phyloP scores from a whole-genome alignment of 2,113 vertebrate genomes.

The Isurus oxyrinchus region DNA sequence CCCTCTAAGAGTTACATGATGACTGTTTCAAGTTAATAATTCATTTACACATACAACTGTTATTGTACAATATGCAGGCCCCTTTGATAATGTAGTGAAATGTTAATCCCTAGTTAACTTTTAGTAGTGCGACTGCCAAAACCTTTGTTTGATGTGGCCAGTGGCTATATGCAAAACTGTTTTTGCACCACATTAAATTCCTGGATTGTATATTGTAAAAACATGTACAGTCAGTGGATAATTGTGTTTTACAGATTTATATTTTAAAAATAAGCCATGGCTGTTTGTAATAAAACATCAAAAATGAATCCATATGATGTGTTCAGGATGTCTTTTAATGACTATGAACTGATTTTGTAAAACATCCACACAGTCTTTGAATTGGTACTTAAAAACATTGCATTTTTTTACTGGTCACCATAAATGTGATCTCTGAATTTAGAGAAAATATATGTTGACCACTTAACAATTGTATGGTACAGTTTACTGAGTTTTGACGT shows the following conservation, averaged over 20 bases:
- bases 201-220: slow-evolving; percentile 54
- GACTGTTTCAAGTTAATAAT: slow-evolving; percentile 59
- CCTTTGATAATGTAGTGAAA: slow-evolving; percentile 44
- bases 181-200: slow-evolving; percentile 46
- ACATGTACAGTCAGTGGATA: slow-evolving; percentile 53
- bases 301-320: slow-evolving; percentile 37
- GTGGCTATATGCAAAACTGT: slow-evolving; percentile 51
- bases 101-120: slow-evolving; percentile 43
- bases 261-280: slow-evolving; percentile 53
- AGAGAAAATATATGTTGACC: slow-evolving; percentile 12
- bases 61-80: slow-evolving; percentile 46
- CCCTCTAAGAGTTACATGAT: slow-evolving; percentile 60
- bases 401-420: slow-evolving; percentile 18
- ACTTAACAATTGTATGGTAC: slow-evolving; percentile 15
- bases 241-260: slow-evolving; percentile 56
- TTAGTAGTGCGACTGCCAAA: slow-evolving; percentile 49
- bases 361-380: slow-evolving; percentile 10
- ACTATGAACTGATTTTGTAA: slow-evolving; percentile 28
- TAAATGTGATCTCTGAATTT: slow-evolving; percentile 22
- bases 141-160: slow-evolving; percentile 48
- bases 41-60: slow-evolving; percentile 36
- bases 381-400: slow-evolving; percentile 20
- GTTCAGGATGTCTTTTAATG: slow-evolving; percentile 35
- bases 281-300: slow-evolving; percentile 58
- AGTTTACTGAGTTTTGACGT: slow-evolving; percentile 29